Base-by-base conservation (phyloP, 2,797 vertebrate genomes). In the Syngnathus acus region DNA sequence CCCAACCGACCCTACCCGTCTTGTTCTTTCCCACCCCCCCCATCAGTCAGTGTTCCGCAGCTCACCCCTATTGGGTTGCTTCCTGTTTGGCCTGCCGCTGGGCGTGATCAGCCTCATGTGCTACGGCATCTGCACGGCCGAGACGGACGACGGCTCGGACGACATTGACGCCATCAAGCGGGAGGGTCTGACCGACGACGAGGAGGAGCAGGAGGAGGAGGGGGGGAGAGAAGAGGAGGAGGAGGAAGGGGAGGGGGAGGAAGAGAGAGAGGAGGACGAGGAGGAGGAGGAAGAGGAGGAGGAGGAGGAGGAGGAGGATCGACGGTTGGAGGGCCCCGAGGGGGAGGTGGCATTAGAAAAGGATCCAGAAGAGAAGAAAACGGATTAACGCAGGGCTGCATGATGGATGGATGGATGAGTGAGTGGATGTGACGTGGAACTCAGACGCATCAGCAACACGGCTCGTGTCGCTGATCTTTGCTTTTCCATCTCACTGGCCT, bases 81-180 rank as follows among this genome's bases (percentile, higher is more conserved):
- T 99, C 88, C 94, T 99, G 72, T 99, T 99, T 32, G 97, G 97
- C 65, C 90, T 99, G 58, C 97, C 97, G 21, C 87, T 99, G 82
- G 97, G 95, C 17, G 94, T 99, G 80, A 98, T 99, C 88, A 99
- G 97, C 81, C 94, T 98, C 86, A 98, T 99, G 97, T 99, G 97
- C 83, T 99, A 99, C 0, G 96, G 97, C 75, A 98, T 99, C 91
- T 99, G 94, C 89, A 96, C 94, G 0, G 95, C 95, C 0, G 95
- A 98, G 79, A 83, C 94, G 0, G 94, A 96, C 2, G 94, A 94
- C 63, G 91, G 92, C 0, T 67, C 87, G 0, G 93, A 94, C 2
- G 93, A 94, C 84, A 81, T 82, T 0, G 93, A 95, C 48, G 68
- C 87, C 19, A 81, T 86, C 70, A 94, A 90, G 86, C 91, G 87